Conservation (phyloP, 2,888 invertebrate genomes). For the Caenorhabditis sulstoni region DNA sequence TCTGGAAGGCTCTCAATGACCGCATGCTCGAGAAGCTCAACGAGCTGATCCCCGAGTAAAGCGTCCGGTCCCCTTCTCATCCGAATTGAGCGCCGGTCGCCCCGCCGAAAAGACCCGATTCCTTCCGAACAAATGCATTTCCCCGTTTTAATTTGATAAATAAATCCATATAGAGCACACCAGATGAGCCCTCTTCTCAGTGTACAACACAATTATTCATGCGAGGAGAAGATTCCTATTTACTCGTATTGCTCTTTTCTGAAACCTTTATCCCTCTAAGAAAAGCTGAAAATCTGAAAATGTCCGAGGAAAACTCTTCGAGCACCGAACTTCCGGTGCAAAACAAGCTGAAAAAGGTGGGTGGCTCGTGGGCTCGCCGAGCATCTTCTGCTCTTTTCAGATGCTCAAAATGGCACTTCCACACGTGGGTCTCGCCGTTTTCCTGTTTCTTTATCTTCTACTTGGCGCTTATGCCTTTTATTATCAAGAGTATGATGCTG, state of each 20-base stretch:
- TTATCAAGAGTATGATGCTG: constrained; percentile 73
- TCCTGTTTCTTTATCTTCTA: constrained; percentile 75
- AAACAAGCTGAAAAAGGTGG: constrained; percentile 53
- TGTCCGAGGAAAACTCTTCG: constrained; percentile 56
- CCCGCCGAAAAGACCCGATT: constrained; percentile 1
- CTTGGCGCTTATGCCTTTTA: constrained; percentile 76
- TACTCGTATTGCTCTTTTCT: not conserved
- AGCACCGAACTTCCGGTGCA: constrained; percentile 48
- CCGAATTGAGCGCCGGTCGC: not conserved
- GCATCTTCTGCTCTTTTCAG: constrained; percentile 51
- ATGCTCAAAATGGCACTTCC: constrained; percentile 78
- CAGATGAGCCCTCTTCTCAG: constrained; percentile 10
- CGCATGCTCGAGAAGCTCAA: constrained; percentile 50
- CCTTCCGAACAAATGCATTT: not conserved
- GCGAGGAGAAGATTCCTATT: no score
- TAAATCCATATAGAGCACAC: constrained; percentile 7
- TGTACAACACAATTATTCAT: not conserved
- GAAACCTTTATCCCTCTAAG: no score
- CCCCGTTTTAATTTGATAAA: not conserved
- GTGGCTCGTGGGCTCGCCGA: not conserved
- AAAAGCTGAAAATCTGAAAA: constrained; percentile 9
- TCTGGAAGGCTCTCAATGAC: constrained; percentile 59
- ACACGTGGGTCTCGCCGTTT: constrained; percentile 75
- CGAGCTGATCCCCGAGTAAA: constrained; percentile 12
- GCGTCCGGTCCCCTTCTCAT: not conserved